Percentiles rank a stretch among this genome's conserved stretches.
Evolutionary conservation across 2,797 vertebrate species (phyloP).

Genomic region (Cichlasoma orientale): DNA sequence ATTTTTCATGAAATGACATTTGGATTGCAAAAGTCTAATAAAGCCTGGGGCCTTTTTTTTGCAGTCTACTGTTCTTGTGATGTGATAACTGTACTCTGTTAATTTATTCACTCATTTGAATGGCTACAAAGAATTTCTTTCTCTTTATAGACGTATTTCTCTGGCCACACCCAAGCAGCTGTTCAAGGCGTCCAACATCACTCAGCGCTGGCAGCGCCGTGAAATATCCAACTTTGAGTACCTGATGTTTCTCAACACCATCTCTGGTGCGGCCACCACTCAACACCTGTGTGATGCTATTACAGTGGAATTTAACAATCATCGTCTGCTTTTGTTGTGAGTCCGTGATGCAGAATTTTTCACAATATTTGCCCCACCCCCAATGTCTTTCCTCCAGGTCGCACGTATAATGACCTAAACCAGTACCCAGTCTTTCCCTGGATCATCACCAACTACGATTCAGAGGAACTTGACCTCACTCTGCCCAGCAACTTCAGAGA

Average conservation of each 20-base stretch:
- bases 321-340: neutral
- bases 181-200: slow-evolving; percentile 97
- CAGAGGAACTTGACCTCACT: slow-evolving; percentile 95
- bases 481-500: slow-evolving; percentile 99
- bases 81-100: neutral
- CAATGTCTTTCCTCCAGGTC: slow-evolving; percentile 77
- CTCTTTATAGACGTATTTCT: slow-evolving; percentile 88
- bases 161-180: slow-evolving; percentile 94
- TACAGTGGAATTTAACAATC: neutral
- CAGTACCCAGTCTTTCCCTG: slow-evolving; percentile 99
- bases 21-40: slow-evolving; percentile 29
- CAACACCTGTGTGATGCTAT: neutral
- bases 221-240: slow-evolving; percentile 99
- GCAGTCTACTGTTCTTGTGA: slow-evolving; percentile 8
- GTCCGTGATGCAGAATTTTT: neutral
- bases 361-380: neutral
- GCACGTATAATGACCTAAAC: slow-evolving; percentile 95
- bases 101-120: neutral
- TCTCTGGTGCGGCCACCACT: slow-evolving; percentile 74
- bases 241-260: slow-evolving; percentile 95
- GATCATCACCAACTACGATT: slow-evolving; percentile 98
- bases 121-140: neutral
- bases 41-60: slow-evolving; percentile 9
- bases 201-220: slow-evolving; percentile 96
- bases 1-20: slow-evolving; percentile 51